Conservation (phyloP, 2,888 invertebrate genomes). For the Didymodactylos carnosus region DNA sequence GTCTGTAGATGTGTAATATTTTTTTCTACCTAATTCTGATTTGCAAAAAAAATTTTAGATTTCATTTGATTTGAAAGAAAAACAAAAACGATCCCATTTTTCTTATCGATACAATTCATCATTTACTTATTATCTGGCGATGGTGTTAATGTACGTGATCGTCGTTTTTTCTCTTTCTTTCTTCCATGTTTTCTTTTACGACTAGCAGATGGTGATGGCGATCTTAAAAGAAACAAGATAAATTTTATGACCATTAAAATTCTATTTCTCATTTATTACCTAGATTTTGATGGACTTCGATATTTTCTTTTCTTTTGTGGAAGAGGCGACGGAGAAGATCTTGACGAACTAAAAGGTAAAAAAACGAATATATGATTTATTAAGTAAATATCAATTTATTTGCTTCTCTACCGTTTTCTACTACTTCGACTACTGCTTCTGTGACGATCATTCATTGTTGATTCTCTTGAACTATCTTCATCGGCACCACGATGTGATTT, state of each 20-base stretch:
- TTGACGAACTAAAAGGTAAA: not conserved
- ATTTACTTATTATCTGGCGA: not conserved
- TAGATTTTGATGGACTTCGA: not conserved
- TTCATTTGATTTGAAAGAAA: too few species aligned
- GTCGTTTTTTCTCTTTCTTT: not conserved
- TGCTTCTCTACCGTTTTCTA: not conserved
- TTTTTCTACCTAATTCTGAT: too few species aligned
- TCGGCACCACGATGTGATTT: too few species aligned
- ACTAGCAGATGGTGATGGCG: not conserved
- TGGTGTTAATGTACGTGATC: not conserved
- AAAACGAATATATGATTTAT: not conserved
- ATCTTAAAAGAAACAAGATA: not conserved
- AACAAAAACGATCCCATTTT: too few species aligned
- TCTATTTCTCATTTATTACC: not conserved
- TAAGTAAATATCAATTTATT: not conserved
- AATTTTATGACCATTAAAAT: not conserved
- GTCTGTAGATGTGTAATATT: too few species aligned
- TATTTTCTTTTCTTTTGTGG: not conserved
- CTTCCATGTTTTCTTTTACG: not conserved
- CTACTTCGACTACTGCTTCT: not conserved
- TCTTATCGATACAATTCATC: too few species aligned
- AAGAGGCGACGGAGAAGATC: not conserved
- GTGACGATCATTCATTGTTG: not conserved
- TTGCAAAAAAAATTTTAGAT: too few species aligned
- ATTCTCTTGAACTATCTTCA: not conserved